Base-by-base conservation (phyloP, 35 echinoderm and acorn worm species). In the Patiria miniata region DNA sequence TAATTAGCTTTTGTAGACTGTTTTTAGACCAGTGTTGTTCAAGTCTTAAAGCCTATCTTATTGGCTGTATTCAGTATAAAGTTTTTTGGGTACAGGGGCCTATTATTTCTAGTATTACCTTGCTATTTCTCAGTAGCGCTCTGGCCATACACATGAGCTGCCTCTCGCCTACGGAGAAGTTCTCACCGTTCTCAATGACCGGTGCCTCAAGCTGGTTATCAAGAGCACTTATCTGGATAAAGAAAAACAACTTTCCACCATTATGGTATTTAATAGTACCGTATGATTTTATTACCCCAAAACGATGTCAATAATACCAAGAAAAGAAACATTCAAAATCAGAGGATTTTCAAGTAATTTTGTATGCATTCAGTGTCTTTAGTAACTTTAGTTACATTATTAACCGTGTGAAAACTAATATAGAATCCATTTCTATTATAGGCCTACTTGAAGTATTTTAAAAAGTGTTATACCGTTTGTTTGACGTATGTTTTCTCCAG, bases 71-170 rank as follows among this genome's bases (percentile, higher is more conserved):
- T n/a, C n/a, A n/a, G n/a, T n/a, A 47, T 4, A 12, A 12, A 12
- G 42, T 47, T 4, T 12, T 47, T 47, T 12, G 12, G 42, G 42
- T 80, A 8, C 80, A 87, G 77, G 28, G 2, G 59, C n/a, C 0
- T 26, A 58, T 47, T 36, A 73, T 58, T n/a, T n/a, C n/a, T n/a
- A n/a, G n/a, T n/a, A 59, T 34, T 55, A 93, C 91, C 89, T 94
- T 97, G 85, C 92, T 97, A 39, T 97, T 97, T 47, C 95, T 84
- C 16, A 97, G 91, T 36, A 97, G 54, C 12, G 95, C 95, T 88
- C 95, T 90, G 9, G 95, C 95, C 95, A 97, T 97, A 78, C 95
- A 97, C 29, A 97, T 83, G 10, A 97, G 77, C 52, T 97, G 95
- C 37, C 95, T 88, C 77, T 97, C 95, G 79, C 91, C 91, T 7